phyloP scores from a whole-genome alignment of 2,797 vertebrate species.

The Carapus acus region DNA sequence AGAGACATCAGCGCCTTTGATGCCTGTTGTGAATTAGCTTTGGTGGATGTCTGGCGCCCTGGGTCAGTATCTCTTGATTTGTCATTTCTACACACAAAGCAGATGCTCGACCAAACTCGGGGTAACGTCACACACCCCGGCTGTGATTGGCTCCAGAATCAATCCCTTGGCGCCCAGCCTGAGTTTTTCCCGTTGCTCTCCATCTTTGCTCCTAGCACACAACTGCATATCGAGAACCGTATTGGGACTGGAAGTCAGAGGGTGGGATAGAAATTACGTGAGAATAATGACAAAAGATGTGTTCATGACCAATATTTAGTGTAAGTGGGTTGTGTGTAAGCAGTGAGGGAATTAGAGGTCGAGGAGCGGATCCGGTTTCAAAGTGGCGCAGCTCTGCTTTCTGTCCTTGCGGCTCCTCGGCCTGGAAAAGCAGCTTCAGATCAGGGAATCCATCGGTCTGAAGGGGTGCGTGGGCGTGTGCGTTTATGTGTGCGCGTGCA shows the following conservation, averaged over 20 bases:
- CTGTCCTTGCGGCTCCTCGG: conserved; percentile 43
- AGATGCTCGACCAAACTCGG: conserved; percentile 33
- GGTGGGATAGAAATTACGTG: conserved; percentile 37
- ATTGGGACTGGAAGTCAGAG: conserved; percentile 35
- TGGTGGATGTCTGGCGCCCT: conserved; percentile 15
- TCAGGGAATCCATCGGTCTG: conserved; percentile 21
- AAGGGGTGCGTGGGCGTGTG: conserved; percentile 20
- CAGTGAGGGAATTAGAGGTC: conserved; percentile 45
- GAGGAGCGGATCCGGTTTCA: conserved; percentile 58
- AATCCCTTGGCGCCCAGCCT: conserved; percentile 26
- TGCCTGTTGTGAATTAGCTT: conserved; percentile 17
- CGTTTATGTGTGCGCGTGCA: conserved; percentile 17
- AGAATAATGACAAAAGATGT: conserved; percentile 53
- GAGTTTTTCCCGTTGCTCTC: conserved; percentile 22
- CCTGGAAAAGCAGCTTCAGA: conserved; percentile 29
- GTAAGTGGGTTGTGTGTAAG: conserved; percentile 44
- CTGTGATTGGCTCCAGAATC: conserved; percentile 42
- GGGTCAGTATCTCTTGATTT: conserved; percentile 15
- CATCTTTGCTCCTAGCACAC: conserved; percentile 38
- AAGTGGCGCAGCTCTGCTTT: conserved; percentile 54
- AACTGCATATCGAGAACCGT: conserved; percentile 42
- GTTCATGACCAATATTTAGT: conserved; percentile 57
- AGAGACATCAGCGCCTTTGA: conserved; percentile 17
- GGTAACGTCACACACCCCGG: conserved; percentile 35
- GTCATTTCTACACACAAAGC: conserved; percentile 39